Base-by-base conservation (phyloP, 2,888 invertebrate genomes). In the Dolichopus griseipennis region DNA sequence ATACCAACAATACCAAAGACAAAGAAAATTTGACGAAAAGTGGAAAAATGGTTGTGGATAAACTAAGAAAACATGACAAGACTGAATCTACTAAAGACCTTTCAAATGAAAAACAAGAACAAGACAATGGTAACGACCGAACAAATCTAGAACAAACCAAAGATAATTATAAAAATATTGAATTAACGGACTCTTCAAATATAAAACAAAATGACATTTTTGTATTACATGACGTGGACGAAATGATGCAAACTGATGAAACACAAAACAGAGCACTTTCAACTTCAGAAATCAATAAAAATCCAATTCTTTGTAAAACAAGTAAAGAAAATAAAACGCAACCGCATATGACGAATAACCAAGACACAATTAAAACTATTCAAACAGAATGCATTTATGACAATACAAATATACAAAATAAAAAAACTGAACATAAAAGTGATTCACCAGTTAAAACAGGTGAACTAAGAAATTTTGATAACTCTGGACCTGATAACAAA, bases 401-500 rank as follows among this genome's bases (percentile, higher is more conserved):
- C 15, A 68, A 72, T 66, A 41, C 70, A 65, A 20, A 69, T 73
- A 0, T 72, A 72, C 1, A 72, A 71, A 43, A 67, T 67, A 1
- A 63, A 66, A 66, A 65, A 71, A 63, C 18, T 61, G 4, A 68
- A 70, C 20, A 64, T 69, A 6, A 69, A 68, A 62, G 6, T 67
- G 1, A 66, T n/a, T 10, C n/a, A n/a, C 5, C 27, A 61, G 4
- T 20, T 7, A 66, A 9, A 33, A 61, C 43, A 63, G 61, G 75
- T 0, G 79, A 79, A 72, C 72, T 78, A 33, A 72, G 79, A 71
- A 77, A 79, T 65, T 76, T 75, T 43, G 74, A 76, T 37, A 73
- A 72, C 1, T 43, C 41, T 22, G 69, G 74, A 72, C 76, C 76
- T 6, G 70, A 72, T 27, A 22, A 22, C 6, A 75, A 78, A 61